phyloP scores from a whole-genome alignment of 2,888 invertebrate species.

The Halocaridina rubra region DNA sequence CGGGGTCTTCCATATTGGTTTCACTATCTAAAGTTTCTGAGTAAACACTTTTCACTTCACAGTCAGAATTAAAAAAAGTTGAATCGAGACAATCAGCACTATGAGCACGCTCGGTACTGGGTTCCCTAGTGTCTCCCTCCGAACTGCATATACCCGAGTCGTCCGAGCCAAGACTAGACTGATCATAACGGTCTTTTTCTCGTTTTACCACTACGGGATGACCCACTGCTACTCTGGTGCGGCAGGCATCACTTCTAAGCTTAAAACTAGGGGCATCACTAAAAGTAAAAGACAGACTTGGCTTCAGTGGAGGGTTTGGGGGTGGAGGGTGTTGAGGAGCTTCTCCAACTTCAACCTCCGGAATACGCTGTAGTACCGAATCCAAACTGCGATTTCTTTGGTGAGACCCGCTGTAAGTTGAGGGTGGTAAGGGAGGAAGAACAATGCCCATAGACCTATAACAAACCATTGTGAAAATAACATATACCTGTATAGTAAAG shows the following conservation, averaged over 20 bases:
- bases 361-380: conserved; percentile 88
- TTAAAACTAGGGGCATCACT: conserved; percentile 56
- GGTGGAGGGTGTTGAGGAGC: conserved; percentile 55
- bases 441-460: conserved; percentile 77
- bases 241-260: conserved; percentile 44
- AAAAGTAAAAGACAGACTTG: conserved; percentile 58
- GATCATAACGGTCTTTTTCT: conserved; percentile 72
- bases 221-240: conserved; percentile 16
- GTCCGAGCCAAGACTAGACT: conserved; percentile 79
- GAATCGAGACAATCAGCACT: conserved; percentile 36
- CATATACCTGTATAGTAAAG: too few relatives aligned
- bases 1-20: conserved; percentile 66
- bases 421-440: conserved; percentile 70
- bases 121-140: conserved; percentile 66
- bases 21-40: conserved; percentile 53
- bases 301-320: conserved; percentile 59
- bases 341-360: conserved; percentile 78
- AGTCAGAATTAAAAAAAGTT: conserved; percentile 29
- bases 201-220: conserved; percentile 39
- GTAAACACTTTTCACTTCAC: conserved; percentile 54
- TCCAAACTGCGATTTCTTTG: conserved; percentile 91
- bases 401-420: conserved; percentile 72
- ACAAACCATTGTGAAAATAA: too few relatives aligned
- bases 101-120: conserved; percentile 31
- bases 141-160: conserved; percentile 82